Evolutionary conservation across 2,888 invertebrate species (phyloP).

Genomic region (Tortrix viridana): DNA sequence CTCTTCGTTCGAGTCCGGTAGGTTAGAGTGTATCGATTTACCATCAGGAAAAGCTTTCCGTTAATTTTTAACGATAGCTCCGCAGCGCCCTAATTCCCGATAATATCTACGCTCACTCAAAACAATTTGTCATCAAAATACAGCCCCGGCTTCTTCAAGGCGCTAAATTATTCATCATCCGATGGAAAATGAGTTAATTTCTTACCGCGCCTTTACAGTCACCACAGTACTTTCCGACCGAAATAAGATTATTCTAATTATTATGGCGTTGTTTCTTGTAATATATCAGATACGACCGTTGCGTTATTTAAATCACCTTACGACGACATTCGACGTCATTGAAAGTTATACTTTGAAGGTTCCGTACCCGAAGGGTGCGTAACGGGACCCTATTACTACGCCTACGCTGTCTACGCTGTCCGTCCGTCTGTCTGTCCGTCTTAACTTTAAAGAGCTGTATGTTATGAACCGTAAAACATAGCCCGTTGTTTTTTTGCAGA

Average conservation of each 20-base stretch:
- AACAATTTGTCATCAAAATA: conserved; percentile 59
- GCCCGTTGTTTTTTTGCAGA: too few relatives aligned
- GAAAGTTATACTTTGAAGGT: too few relatives aligned
- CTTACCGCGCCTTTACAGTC: conserved; percentile 17
- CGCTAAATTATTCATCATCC: conserved; percentile 44
- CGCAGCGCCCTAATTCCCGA: conserved; percentile 68
- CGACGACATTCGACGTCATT: too few relatives aligned
- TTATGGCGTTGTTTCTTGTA: too few relatives aligned
- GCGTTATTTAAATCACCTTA: conserved; percentile 5
- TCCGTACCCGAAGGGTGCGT: too few relatives aligned
- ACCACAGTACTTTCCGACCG: conserved; percentile 5
- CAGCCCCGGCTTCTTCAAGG: conserved; percentile 46
- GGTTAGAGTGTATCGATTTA: conserved; percentile 65
- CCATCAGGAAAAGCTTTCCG: conserved; percentile 65
- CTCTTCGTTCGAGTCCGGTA: conserved; percentile 5
- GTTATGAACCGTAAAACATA: too few relatives aligned
- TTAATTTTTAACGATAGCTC: conserved; percentile 74
- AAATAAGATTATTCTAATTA: conserved; percentile 21
- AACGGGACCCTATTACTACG: too few relatives aligned
- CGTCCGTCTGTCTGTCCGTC: too few relatives aligned
- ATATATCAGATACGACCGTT: neutral
- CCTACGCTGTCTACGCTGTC: too few relatives aligned
- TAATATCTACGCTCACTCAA: conserved; percentile 58
- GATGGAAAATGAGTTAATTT: conserved; percentile 42
- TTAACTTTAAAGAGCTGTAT: too few relatives aligned